These are phyloP conservation scores for Rhinichthys osculus DNA, from an alignment of 2,797 vertebrate species.

Conservation along the genomic window DNA sequence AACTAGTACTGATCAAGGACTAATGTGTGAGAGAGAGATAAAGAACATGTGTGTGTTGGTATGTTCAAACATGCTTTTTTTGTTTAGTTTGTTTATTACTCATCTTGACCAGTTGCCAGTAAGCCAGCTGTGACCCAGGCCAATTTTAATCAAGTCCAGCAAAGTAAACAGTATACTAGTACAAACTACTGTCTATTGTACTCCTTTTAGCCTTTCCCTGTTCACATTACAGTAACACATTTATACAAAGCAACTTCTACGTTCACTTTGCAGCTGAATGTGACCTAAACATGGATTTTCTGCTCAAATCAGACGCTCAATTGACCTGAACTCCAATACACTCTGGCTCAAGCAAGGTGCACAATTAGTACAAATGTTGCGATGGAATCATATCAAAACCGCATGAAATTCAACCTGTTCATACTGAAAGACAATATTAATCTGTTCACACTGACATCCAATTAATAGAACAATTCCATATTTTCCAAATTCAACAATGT, in stretches of 20 bases:
- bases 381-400: not conserved
- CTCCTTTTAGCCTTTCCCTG: not conserved
- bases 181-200: constrained; percentile 18
- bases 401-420: not conserved
- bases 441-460: not conserved
- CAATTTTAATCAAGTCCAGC: constrained; percentile 13
- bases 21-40: not conserved
- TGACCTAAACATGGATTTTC: not conserved
- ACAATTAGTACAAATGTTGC: not conserved
- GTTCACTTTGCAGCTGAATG: not conserved
- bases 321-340: not conserved
- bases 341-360: not conserved
- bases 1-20: not conserved
- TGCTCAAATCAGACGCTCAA: no score
- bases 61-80: constrained; percentile 24
- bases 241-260: not conserved
- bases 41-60: constrained; percentile 7
- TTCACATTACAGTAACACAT: not conserved
- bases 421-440: not conserved
- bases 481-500: not conserved
- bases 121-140: constrained; percentile 32
- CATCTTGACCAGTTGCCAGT: constrained; percentile 7
- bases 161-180: not conserved
- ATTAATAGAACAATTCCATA: not conserved
- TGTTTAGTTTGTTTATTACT: constrained; percentile 6